Evolutionary conservation across 1,140 invertebrate species (phyloP).

Genomic region (Lepidurus couesii): DNA sequence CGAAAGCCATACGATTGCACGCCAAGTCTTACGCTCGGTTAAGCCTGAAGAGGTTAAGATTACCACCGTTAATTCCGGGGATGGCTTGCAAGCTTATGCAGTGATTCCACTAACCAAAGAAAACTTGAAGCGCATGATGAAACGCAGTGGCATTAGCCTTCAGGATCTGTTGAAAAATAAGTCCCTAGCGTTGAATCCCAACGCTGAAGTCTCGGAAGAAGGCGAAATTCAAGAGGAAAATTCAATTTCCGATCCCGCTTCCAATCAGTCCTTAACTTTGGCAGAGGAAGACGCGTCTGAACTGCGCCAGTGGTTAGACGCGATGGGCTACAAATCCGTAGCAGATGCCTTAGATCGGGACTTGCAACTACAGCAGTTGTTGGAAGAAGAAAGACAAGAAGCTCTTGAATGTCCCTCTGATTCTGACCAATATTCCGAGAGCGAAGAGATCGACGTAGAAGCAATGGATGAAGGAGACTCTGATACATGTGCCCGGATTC

Average conservation of each 20-base stretch:
- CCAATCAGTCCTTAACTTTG: background rate
- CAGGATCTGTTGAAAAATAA: slow-evolving; percentile 31
- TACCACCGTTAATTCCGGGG: slow-evolving; percentile 30
- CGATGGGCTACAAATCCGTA: slow-evolving; percentile 6
- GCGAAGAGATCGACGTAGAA: background rate
- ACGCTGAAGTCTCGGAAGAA: background rate
- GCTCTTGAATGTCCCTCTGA: background rate
- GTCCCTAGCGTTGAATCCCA: slow-evolving; percentile 26
- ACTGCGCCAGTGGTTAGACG: background rate
- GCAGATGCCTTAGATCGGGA: background rate
- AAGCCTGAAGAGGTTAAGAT: slow-evolving; percentile 32
- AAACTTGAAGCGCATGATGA: slow-evolving; percentile 32
- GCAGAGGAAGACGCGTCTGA: slow-evolving; percentile 6
- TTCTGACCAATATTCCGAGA: slow-evolving; percentile 7
- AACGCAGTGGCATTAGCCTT: slow-evolving; percentile 30
- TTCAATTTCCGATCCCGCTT: background rate
- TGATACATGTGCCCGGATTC: slow-evolving; percentile 35
- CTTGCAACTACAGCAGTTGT: background rate
- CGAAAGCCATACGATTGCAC: slow-evolving; percentile 26
- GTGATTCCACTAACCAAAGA: slow-evolving; percentile 32
- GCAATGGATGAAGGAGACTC: slow-evolving; percentile 37
- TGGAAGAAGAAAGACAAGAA: slow-evolving; percentile 14
- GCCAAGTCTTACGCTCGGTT: slow-evolving; percentile 29
- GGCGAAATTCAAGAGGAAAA: background rate
- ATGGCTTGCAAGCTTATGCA: slow-evolving; percentile 32